Evolutionary conservation across 2,113 vertebrate genomes (phyloP).

Genomic region (Seriola quinqueradiata): DNA sequence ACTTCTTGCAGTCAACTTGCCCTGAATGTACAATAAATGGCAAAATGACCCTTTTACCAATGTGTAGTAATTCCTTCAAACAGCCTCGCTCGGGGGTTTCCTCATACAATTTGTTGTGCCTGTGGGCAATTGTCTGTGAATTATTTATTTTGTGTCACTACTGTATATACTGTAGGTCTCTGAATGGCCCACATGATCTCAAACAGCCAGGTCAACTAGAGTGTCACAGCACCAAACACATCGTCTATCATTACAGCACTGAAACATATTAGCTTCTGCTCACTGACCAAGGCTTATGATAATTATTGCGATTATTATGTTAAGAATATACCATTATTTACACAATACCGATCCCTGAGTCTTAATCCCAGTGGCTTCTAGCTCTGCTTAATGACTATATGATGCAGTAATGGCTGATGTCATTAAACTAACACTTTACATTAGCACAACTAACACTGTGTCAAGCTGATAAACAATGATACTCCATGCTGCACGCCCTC

Average conservation of each 20-base stretch:
- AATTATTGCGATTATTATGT: background rate
- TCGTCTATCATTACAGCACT: background rate
- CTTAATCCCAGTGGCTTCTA: background rate
- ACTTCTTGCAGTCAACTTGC: constrained; percentile 4
- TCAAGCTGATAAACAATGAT: constrained; percentile 19
- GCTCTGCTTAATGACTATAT: constrained; percentile 11
- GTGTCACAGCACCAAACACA: constrained; percentile 1
- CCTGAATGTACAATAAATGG: constrained; percentile 19
- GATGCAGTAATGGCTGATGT: constrained; percentile 24
- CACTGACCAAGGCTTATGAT: background rate
- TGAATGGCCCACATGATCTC: constrained; percentile 10
- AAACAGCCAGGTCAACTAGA: constrained; percentile 25
- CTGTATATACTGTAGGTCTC: constrained; percentile 6
- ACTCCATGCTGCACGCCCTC: background rate
- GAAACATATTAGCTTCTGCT: constrained; percentile 1
- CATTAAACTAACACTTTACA: constrained; percentile 32
- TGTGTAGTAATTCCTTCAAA: constrained; percentile 36
- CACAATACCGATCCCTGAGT: background rate
- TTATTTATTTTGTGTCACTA: constrained; percentile 47
- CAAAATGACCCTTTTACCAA: constrained; percentile 3
- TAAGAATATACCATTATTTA: background rate
- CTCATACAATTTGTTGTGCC: constrained; percentile 29
- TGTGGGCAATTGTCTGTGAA: constrained; percentile 46
- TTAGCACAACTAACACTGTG: background rate
- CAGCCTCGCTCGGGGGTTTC: background rate